A percentile compares a stretch with the other conserved stretches of the same genome.
Evolutionary conservation across 2,888 invertebrate genomes (phyloP).

Genomic region (Diaphora mendica): DNA sequence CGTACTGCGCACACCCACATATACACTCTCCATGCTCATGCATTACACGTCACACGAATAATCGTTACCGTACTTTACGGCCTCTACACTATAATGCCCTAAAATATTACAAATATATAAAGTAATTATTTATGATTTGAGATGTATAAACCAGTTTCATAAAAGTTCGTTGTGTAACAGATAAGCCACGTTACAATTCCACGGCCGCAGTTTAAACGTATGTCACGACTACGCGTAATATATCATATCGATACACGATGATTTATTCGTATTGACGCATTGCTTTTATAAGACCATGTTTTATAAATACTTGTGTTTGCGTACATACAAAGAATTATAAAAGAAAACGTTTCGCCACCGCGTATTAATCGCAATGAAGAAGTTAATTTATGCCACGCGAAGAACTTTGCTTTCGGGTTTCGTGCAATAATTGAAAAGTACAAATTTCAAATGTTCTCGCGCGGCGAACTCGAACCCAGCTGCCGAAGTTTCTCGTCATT

Average conservation of each 20-base stretch:
- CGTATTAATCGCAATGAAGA: slow-evolving; percentile 66
- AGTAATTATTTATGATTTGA: slow-evolving; percentile 41
- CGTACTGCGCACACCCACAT: slow-evolving; percentile 89
- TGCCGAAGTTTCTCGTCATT: slow-evolving; percentile 65
- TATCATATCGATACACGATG: slow-evolving; percentile 66
- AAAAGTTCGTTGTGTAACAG: slow-evolving; percentile 60
- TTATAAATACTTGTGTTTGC: slow-evolving; percentile 54
- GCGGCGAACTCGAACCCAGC: slow-evolving; percentile 52
- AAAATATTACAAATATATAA: slow-evolving; percentile 17
- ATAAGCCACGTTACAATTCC: slow-evolving; percentile 61
- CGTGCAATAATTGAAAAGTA: slow-evolving; percentile 73
- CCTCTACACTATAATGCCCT: background rate
- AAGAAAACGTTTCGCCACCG: slow-evolving; percentile 58
- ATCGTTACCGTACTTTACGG: background rate
- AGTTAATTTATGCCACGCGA: slow-evolving; percentile 68
- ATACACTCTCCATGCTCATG: slow-evolving; percentile 82
- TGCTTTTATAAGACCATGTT: slow-evolving; percentile 54
- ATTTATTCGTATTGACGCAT: slow-evolving; percentile 57
- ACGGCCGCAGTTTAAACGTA: slow-evolving; percentile 62
- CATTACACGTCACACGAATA: slow-evolving; percentile 51
- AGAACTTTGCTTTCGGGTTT: slow-evolving; percentile 65
- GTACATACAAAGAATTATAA: slow-evolving; percentile 50
- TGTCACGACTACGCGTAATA: slow-evolving; percentile 59
- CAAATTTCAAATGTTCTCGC: slow-evolving; percentile 64
- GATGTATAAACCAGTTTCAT: slow-evolving; percentile 46